Evolutionary conservation across 2,888 invertebrate genomes (phyloP).

Genomic region (Ophonus ardosiacus): DNA sequence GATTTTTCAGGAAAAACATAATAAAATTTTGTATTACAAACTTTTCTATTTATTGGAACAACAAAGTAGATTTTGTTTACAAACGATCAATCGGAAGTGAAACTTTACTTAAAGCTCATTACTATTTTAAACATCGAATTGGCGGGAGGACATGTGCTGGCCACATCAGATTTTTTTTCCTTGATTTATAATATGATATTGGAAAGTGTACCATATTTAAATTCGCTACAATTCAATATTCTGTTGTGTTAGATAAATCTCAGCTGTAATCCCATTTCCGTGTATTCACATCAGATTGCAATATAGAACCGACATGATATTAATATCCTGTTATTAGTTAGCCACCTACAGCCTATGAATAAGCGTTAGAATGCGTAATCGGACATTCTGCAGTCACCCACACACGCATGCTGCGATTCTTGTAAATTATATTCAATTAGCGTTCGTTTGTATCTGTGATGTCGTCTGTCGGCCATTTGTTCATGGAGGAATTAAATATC

Average conservation of each 20-base stretch:
- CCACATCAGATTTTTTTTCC: too few relatives aligned
- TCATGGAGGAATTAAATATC: constrained; percentile 54
- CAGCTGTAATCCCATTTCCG: not conserved
- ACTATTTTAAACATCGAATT: too few relatives aligned
- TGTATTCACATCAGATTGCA: not conserved
- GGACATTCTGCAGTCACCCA: constrained; percentile 45
- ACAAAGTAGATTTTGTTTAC: too few relatives aligned
- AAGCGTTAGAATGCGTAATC: constrained; percentile 53
- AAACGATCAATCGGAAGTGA: too few relatives aligned
- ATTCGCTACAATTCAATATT: too few relatives aligned
- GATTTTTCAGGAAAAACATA: too few relatives aligned
- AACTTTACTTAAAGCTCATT: too few relatives aligned
- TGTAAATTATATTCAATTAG: constrained; percentile 60
- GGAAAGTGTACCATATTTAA: too few relatives aligned
- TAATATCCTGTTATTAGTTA: constrained; percentile 57
- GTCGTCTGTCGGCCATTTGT: constrained; percentile 43
- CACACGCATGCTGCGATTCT: constrained; percentile 43
- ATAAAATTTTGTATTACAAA: too few relatives aligned
- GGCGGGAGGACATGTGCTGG: too few relatives aligned
- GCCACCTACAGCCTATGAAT: constrained; percentile 51
- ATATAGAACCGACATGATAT: constrained; percentile 29
- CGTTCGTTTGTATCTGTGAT: constrained; percentile 52
- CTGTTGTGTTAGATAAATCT: not conserved
- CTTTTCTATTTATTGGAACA: too few relatives aligned
- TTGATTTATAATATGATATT: too few relatives aligned